Evolutionary conservation across 2,113 vertebrate species (phyloP).

Genomic region (Takifugu bimaculatus): DNA sequence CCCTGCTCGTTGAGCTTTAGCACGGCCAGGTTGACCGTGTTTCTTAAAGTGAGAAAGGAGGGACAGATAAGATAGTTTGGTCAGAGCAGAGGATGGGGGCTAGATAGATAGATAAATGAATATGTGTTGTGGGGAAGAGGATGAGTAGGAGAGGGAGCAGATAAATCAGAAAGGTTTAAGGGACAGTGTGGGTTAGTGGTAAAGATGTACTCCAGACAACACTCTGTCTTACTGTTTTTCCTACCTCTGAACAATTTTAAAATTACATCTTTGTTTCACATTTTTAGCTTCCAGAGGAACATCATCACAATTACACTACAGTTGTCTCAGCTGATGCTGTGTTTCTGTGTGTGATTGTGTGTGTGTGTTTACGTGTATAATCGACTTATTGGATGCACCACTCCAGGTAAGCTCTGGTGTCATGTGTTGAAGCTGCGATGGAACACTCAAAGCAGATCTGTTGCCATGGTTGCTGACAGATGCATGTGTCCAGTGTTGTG

Average conservation of each 20-base stretch:
- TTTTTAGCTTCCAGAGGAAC: neutral
- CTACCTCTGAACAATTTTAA: neutral
- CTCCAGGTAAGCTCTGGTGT: too few relatives aligned
- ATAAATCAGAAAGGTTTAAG: slow-evolving; percentile 44
- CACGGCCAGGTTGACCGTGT: slow-evolving; percentile 99
- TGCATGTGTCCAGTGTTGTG: too few relatives aligned
- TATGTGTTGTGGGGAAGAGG: slow-evolving; percentile 44
- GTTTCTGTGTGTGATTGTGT: slow-evolving; percentile 3
- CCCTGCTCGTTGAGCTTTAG: slow-evolving; percentile 99
- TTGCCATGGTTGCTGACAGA: too few relatives aligned
- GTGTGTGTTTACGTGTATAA: neutral
- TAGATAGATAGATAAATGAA: slow-evolving; percentile 61
- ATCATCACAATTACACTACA: neutral
- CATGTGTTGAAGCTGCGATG: too few relatives aligned
- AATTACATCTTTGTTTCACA: neutral
- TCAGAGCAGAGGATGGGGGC: slow-evolving; percentile 82
- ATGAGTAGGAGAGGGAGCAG: slow-evolving; percentile 5
- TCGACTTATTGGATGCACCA: too few relatives aligned
- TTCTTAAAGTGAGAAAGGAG: slow-evolving; percentile 88
- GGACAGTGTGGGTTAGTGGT: slow-evolving; percentile 76
- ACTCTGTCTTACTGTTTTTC: slow-evolving; percentile 74
- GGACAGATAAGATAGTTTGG: slow-evolving; percentile 94
- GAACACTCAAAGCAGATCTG: too few relatives aligned
- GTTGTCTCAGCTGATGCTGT: neutral
- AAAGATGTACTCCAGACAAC: slow-evolving; percentile 80